Evolutionary conservation across 2,797 vertebrate genomes (phyloP).

Genomic region (Enteromius argenteus): DNA sequence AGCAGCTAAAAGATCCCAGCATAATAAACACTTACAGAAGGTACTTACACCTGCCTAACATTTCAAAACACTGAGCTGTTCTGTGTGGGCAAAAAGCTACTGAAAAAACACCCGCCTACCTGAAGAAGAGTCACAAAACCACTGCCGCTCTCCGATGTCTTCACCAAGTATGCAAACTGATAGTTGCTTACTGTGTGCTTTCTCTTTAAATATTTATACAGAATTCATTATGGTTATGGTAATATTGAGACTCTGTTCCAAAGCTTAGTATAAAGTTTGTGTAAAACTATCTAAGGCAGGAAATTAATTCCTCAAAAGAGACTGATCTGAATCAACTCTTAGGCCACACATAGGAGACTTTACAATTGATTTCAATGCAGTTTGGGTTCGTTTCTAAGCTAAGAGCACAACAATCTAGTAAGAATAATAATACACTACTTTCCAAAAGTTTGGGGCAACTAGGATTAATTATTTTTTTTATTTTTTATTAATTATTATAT

Average conservation of each 20-base stretch:
- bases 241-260: neutral
- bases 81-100: neutral
- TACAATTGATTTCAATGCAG: neutral
- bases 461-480: neutral
- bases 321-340: neutral
- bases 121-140: neutral
- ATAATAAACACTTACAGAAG: conserved; percentile 44
- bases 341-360: neutral
- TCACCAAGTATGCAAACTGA: conserved; percentile 55
- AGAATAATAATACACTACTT: neutral
- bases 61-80: conserved; percentile 32
- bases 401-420: no score
- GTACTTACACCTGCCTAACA: conserved; percentile 45
- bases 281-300: neutral
- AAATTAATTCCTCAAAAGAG: neutral
- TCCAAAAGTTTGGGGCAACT: neutral
- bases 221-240: neutral
- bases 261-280: neutral
- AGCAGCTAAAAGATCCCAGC: conserved; percentile 31
- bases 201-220: conserved; percentile 15
- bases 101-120: neutral
- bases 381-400: neutral
- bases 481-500: neutral
- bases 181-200: neutral
- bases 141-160: conserved; percentile 40